These are phyloP conservation scores for Antidorcas marsupialis DNA, from an alignment of 2,113 vertebrate species.

Conservation along the genomic window DNA sequence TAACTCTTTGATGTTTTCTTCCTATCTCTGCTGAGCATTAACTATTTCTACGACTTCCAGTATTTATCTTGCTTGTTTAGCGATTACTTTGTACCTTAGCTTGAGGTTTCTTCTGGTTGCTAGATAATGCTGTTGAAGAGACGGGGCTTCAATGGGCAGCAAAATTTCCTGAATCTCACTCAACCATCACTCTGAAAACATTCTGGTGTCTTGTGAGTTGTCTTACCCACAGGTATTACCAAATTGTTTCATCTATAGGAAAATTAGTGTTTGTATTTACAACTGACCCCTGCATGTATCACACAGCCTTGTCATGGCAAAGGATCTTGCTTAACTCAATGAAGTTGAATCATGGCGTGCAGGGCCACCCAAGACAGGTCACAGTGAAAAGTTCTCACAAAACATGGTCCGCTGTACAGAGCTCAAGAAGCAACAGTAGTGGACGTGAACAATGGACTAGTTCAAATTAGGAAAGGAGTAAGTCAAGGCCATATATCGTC, in stretches of 20 bases:
- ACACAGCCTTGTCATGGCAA: neutral
- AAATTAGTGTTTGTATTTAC: neutral
- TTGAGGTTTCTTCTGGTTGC: neutral
- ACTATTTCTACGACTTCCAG: neutral
- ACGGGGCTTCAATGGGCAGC: neutral
- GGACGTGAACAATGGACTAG: neutral
- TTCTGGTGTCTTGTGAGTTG: neutral
- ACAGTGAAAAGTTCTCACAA: neutral
- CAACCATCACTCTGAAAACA: neutral
- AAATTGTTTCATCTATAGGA: neutral
- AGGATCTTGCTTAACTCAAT: neutral
- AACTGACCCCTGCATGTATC: neutral
- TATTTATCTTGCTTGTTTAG: neutral
- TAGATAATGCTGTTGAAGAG: neutral
- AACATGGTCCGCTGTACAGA: neutral
- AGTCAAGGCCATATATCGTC: neutral
- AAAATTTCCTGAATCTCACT: neutral
- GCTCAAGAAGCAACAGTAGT: neutral
- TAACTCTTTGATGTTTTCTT: neutral
- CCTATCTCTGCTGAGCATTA: neutral
- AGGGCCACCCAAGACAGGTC: neutral
- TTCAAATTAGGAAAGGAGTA: neutral
- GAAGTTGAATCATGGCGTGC: neutral
- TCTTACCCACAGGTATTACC: neutral
- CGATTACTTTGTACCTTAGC: neutral